Evolutionary conservation across 2,113 vertebrate genomes (phyloP).

Genomic region (Cynocephalus volans): DNA sequence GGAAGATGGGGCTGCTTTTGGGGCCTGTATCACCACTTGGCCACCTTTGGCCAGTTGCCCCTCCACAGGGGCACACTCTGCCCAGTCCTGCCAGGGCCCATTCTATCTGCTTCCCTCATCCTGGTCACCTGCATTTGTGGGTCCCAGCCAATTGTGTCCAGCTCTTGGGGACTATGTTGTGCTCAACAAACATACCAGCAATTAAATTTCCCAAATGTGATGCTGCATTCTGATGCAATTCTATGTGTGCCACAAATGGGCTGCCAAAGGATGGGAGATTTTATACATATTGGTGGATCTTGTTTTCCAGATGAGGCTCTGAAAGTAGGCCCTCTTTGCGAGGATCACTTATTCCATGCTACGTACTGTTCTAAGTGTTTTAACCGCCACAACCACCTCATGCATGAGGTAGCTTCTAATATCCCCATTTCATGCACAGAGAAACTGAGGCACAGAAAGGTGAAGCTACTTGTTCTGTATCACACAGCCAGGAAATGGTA

Average conservation of each 20-base stretch:
- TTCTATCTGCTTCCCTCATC: not conserved
- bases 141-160: not conserved
- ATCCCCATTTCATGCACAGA: not conserved
- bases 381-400: not conserved
- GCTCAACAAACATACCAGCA: not conserved
- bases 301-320: not conserved
- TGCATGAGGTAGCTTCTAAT: not conserved
- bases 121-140: not conserved
- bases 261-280: not conserved
- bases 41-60: not conserved
- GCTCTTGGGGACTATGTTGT: not conserved
- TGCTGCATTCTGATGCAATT: not conserved
- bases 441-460: not conserved
- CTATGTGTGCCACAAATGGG: not conserved
- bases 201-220: slow-evolving; percentile 37
- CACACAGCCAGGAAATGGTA: not conserved
- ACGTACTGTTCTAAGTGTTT: not conserved
- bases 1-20: not conserved
- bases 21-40: not conserved
- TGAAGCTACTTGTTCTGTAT: not conserved
- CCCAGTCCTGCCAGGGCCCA: too few relatives aligned
- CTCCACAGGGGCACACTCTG: not conserved
- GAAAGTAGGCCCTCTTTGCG: not conserved
- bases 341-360: not conserved
- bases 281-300: not conserved